Percentiles rank a stretch among this genome's conserved stretches.
Conservation (phyloP, 2,113 vertebrate genomes). For the Ictalurus punctatus region DNA sequence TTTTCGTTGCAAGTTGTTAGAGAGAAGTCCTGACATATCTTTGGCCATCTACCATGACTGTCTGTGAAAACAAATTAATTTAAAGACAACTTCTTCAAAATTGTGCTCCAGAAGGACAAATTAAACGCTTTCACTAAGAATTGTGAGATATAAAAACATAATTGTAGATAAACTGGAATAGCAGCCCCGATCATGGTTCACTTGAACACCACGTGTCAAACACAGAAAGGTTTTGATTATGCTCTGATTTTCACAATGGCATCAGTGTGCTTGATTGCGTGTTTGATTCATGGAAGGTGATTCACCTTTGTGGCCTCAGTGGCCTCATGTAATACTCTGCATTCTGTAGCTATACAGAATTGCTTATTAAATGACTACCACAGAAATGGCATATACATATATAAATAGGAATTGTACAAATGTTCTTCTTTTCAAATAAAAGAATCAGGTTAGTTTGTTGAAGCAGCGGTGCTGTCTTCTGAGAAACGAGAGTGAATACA, state of each 20-base stretch:
- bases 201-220: not conserved
- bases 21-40: slow-evolving; percentile 16
- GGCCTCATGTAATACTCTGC: not conserved
- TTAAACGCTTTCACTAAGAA: not conserved
- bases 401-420: not conserved
- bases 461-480: not conserved
- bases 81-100: not conserved
- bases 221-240: not conserved
- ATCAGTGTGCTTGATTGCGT: not conserved
- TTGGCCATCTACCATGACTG: slow-evolving; percentile 11
- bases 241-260: not conserved
- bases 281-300: not conserved
- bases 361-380: not conserved
- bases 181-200: no score
- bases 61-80: not conserved
- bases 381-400: not conserved
- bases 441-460: not conserved
- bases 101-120: not conserved
- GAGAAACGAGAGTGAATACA: not conserved
- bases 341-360: not conserved
- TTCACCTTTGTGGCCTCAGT: not conserved
- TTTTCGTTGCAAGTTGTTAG: slow-evolving; percentile 5
- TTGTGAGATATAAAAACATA: not conserved
- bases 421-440: slow-evolving; percentile 2
- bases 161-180: no score